Percentiles rank a stretch among this genome's conserved stretches.
Evolutionary conservation across 1,140 invertebrate species (phyloP).

Genomic region (Pteromalus puparum): DNA sequence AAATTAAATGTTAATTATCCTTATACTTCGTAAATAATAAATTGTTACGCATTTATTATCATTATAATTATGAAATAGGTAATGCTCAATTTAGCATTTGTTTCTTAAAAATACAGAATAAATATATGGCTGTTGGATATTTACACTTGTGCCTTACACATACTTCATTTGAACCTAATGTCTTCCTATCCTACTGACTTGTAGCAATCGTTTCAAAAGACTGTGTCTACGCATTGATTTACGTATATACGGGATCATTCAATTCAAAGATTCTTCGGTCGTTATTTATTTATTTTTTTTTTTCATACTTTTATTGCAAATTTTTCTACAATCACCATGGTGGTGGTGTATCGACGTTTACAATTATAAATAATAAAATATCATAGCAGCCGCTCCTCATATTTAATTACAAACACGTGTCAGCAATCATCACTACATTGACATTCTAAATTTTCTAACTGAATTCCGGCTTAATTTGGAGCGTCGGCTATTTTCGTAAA

Average conservation of each 20-base stretch:
- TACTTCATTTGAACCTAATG: not conserved
- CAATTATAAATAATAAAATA: constrained; percentile 71
- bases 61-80: constrained; percentile 76
- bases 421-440: constrained; percentile 35
- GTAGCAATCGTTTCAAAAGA: constrained; percentile 47
- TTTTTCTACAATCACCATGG: constrained; percentile 67
- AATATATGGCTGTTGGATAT: constrained; percentile 77
- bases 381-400: constrained; percentile 58
- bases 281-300: constrained; percentile 22
- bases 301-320: constrained; percentile 70
- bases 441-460: constrained; percentile 20
- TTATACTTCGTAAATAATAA: constrained; percentile 74
- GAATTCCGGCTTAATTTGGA: constrained; percentile 41
- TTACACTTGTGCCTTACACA: constrained; percentile 59
- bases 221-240: not conserved
- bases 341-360: constrained; percentile 62
- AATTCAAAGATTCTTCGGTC: not conserved
- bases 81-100: constrained; percentile 77
- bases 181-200: not conserved
- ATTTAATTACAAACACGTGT: constrained; percentile 37
- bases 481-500: constrained; percentile 46
- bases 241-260: not conserved
- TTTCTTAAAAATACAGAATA: constrained; percentile 76
- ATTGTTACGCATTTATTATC: constrained; percentile 76
- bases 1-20: constrained; percentile 76